phyloP scores from a whole-genome alignment of 2,113 vertebrate species.

The Oxyruncus cristatus region DNA sequence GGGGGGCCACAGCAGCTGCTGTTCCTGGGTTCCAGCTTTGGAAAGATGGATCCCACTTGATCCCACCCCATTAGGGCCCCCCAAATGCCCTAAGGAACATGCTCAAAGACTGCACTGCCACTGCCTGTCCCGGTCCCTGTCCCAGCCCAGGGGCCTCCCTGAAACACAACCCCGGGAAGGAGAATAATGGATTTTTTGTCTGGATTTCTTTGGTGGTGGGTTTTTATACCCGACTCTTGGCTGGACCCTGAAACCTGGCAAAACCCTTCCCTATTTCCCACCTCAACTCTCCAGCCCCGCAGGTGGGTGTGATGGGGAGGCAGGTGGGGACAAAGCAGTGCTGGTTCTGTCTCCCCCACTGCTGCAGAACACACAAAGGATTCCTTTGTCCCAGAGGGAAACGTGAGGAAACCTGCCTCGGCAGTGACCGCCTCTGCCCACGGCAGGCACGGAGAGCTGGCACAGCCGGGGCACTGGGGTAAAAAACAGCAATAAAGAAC shows the following conservation, averaged over 20 bases:
- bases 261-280: not conserved
- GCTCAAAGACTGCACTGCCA: not conserved
- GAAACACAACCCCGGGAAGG: not conserved
- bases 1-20: not conserved
- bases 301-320: not conserved
- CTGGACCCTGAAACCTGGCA: not conserved
- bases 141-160: not conserved
- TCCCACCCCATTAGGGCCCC: not conserved
- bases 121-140: not conserved
- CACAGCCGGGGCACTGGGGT: not conserved
- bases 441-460: not conserved
- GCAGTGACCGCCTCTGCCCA: not conserved
- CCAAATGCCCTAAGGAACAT: not conserved
- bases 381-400: constrained; percentile 15
- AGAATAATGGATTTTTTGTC: not conserved
- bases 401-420: not conserved
- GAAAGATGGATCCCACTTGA: not conserved
- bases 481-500: not conserved
- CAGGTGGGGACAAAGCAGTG: not conserved
- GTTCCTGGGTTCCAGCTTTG: not conserved
- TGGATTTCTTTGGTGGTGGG: not conserved
- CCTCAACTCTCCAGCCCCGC: fast-evolving
- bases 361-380: not conserved
- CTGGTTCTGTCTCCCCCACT: not conserved
- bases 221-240: not conserved